Base-by-base conservation (phyloP, 1,140 invertebrate genomes). In the Tetragnatha versicolor region DNA sequence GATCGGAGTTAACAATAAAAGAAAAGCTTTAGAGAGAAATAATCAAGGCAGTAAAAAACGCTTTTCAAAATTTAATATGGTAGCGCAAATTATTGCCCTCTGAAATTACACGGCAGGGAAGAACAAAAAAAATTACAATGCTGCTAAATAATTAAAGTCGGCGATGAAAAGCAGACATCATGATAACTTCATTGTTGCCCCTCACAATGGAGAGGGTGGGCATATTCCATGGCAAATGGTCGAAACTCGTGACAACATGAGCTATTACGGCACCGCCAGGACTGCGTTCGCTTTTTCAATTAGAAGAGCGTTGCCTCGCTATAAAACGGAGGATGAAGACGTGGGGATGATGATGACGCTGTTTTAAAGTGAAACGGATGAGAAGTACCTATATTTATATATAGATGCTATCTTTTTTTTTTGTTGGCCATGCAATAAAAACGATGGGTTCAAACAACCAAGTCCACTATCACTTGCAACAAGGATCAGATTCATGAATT, bases 111-210 rank as follows among this genome's bases (percentile, higher is more conserved):
- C 72, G 20, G 33, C 33, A 25, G 37, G 2, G 25, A 39, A 65
- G 47, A 77, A 77, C 73, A 77, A 77, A 58, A 72, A 55, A 75
- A 77, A 63, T 77, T 66, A 53, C 58, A 77, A 77, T 77, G 53
- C 37, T 60, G 37, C 39, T 51, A 77, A 77, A 77, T 77, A 77
- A 77, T 77, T 77, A 77, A 77, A 77, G 73, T 25, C 29, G 39
- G 55, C 60, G 61, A 61, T 75, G 61, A 77, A 77, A 77, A 51
- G 73, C 73, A 61, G 73, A 51, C 61, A 77, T 77, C 45, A 77
- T 77, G 73, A 77, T 77, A 65, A 77, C 73, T 77, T 77, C 73
- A 77, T 77, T 77, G 73, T 77, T 77, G 33, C 33, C 22, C 20
- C 73, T 35, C 25, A 77, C 73, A 77, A 77, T 77, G 73, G 47